phyloP scores from a whole-genome alignment of 2,888 invertebrate genomes.

The Acanthosepion lycidas region DNA sequence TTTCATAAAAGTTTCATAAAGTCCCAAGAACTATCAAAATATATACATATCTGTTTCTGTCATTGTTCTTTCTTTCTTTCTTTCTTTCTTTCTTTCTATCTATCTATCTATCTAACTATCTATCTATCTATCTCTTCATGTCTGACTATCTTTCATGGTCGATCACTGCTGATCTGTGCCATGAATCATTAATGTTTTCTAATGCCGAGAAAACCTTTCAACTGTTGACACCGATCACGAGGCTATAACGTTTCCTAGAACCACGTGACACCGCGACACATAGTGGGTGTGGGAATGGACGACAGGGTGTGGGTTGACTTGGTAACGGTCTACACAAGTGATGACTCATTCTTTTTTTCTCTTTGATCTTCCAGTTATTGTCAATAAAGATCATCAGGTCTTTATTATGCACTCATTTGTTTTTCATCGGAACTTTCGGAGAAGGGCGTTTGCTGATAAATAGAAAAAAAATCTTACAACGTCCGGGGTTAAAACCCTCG shows the following conservation, averaged over 20 bases:
- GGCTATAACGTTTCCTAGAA: neutral
- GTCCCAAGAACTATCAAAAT: too few relatives aligned
- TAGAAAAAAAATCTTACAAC: too few relatives aligned
- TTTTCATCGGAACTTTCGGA: neutral
- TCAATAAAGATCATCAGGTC: conserved; percentile 7
- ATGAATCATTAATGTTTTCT: neutral
- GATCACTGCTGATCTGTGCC: neutral
- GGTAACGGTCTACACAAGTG: neutral
- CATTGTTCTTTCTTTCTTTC: too few relatives aligned
- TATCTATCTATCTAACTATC: neutral
- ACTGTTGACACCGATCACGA: conserved; percentile 23
- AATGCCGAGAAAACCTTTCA: neutral
- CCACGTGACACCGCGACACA: neutral
- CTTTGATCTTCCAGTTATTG: neutral
- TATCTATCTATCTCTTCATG: neutral
- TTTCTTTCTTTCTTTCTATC: neutral
- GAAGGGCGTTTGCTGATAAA: too few relatives aligned
- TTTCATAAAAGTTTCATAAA: too few relatives aligned
- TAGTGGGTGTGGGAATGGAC: neutral
- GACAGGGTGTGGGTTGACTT: neutral
- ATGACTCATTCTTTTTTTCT: neutral
- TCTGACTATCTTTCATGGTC: neutral
- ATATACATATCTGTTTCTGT: too few relatives aligned
- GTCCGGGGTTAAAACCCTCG: too few relatives aligned
- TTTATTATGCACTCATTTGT: neutral